Evolutionary conservation across 2,888 invertebrate genomes (phyloP).

Genomic region (Drosophila fungiperda): DNA sequence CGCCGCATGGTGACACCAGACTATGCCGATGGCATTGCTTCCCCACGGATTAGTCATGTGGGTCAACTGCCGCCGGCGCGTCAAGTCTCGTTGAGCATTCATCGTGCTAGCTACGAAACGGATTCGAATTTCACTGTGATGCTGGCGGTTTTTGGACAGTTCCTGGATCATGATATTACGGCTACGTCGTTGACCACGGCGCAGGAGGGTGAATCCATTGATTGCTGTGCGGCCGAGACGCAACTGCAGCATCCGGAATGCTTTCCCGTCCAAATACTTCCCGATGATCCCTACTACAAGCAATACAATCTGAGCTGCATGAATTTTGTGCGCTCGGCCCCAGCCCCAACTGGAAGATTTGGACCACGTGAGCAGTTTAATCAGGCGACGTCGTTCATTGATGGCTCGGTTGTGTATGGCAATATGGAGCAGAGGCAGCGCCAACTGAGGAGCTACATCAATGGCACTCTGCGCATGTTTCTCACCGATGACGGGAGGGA

Average conservation of each 20-base stretch:
- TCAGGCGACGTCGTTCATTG: slow-evolving; percentile 93
- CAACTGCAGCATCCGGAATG: slow-evolving; percentile 90
- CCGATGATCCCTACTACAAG: slow-evolving; percentile 89
- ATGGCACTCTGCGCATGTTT: slow-evolving; percentile 89
- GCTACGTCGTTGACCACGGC: slow-evolving; percentile 92
- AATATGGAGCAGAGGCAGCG: slow-evolving; percentile 86
- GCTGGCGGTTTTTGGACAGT: slow-evolving; percentile 95
- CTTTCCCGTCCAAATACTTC: slow-evolving; percentile 89
- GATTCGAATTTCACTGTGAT: slow-evolving; percentile 92
- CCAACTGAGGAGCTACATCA: slow-evolving; percentile 86
- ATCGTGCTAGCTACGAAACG: slow-evolving; percentile 90
- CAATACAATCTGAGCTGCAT: slow-evolving; percentile 90
- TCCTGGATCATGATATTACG: slow-evolving; percentile 94
- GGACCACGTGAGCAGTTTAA: slow-evolving; percentile 94
- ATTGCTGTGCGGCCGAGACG: slow-evolving; percentile 87
- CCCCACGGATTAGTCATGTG: slow-evolving; percentile 87
- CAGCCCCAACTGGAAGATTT: slow-evolving; percentile 91
- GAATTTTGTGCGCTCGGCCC: slow-evolving; percentile 94
- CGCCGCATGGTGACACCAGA: slow-evolving; percentile 89
- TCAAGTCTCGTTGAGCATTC: slow-evolving; percentile 90
- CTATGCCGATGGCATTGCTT: slow-evolving; percentile 91
- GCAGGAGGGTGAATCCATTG: slow-evolving; percentile 89
- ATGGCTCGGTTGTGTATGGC: slow-evolving; percentile 94
- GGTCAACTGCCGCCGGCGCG: slow-evolving; percentile 89
- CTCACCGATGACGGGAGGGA: slow-evolving; percentile 88